Evolutionary conservation across 2,888 invertebrate species (phyloP), one percentile per base, ranked within the genome.

Genomic region (Chirona hameri): DNA sequence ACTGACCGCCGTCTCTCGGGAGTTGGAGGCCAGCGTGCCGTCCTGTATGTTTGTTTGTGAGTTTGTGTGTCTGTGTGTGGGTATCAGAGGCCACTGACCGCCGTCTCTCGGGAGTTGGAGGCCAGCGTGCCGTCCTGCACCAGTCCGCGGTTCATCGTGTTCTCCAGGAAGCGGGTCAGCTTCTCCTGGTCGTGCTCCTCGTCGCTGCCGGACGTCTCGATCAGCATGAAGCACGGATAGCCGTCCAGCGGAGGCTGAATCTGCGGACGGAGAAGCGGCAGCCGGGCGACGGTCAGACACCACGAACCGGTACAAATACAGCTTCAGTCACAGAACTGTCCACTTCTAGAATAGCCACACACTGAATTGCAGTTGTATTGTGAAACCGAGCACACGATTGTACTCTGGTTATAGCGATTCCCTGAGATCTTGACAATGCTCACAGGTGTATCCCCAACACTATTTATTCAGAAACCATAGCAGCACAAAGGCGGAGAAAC

Each of bases 131-230:
- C 98, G 89, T 98, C 95, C 21, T 90, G 85, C 15, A 97, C 93
- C 31, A 93, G 89, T 10, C 93, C 93, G 14, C 90, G 89, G 0
- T 91, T 90, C 91, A 97, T 92, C 82, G 93, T 91, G 81, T 90
- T 89, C 84, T 93, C 92, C 1, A 99, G 89, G 87, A 98, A 97
- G 3, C 88, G 87, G 83, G 91, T 91, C 83, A 99, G 88, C 88
- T 98, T 98, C 87, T 95, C 96, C 86, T 92, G 92, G 87, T 99
- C 98, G 87, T 99, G 98, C 0, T 87, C 88, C 79, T 90, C 91
- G 86, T 95, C 92, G 86, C 97, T 97, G 2, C 98, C 98, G 24
- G 88, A 87, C 7, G 89, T 89, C 85, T 90, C 88, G 27, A 81
- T 84, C 65, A 82, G 83, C 79, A 18, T 82, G 72, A 82, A 65